Evolutionary conservation across 2,113 vertebrate genomes (phyloP).

Genomic region (Corapipo altera): DNA sequence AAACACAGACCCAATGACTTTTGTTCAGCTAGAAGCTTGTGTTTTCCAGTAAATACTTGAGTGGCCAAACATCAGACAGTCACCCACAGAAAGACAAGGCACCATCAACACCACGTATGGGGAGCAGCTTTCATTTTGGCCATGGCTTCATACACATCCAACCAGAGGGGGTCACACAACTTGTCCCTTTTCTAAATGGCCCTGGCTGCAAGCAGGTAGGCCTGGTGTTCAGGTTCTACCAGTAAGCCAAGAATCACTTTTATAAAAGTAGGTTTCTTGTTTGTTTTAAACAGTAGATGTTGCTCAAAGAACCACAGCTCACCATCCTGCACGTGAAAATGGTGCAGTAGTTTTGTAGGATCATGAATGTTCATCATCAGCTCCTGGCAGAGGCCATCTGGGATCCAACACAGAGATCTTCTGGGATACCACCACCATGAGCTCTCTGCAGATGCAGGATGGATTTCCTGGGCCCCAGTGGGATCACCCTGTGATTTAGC

Average conservation of each 20-base stretch:
- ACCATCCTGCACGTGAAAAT: accelerated
- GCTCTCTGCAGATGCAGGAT: not conserved
- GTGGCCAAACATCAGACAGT: not conserved
- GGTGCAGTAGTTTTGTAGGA: not conserved
- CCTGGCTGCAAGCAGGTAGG: not conserved
- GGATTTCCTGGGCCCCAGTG: not conserved
- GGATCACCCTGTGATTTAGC: not conserved
- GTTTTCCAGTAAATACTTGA: not conserved
- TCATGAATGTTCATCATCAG: not conserved
- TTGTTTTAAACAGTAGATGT: not conserved
- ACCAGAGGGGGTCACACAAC: not conserved
- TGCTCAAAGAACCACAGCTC: not conserved
- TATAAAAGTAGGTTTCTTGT: not conserved
- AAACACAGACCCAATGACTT: not conserved
- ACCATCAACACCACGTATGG: not conserved
- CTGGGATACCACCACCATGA: not conserved
- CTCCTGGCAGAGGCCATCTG: not conserved
- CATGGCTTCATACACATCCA: accelerated
- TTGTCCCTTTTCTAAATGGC: not conserved
- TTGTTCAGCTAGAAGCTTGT: not conserved
- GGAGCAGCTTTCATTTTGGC: not conserved
- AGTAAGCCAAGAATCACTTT: not conserved
- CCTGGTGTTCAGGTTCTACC: not conserved
- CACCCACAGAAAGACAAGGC: not conserved
- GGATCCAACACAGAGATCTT: not conserved